These are phyloP conservation scores for Ciconia stormi DNA, from an alignment of 2,113 vertebrate species.

Conservation along the genomic window DNA sequence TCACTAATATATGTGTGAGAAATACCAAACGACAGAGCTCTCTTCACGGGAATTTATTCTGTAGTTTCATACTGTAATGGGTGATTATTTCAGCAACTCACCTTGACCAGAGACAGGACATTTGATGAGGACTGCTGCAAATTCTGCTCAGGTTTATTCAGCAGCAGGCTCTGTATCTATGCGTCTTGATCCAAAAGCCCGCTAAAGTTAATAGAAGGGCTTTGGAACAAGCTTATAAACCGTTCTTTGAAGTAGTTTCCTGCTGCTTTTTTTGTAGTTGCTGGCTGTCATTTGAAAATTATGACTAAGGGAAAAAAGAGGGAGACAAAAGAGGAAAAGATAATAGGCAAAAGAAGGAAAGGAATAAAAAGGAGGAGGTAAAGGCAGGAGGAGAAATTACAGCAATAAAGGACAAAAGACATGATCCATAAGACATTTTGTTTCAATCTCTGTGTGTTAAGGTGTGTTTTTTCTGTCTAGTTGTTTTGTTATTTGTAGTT, in stretches of 20 bases:
- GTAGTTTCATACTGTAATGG: background rate
- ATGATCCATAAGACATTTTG: background rate
- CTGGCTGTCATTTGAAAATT: conserved; percentile 38
- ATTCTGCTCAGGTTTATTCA: conserved; percentile 15
- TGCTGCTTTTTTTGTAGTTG: conserved; percentile 12
- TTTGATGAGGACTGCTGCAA: background rate
- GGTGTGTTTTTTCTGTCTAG: background rate
- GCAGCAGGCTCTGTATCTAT: background rate
- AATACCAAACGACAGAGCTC: background rate
- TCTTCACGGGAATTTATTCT: background rate
- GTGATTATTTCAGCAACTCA: conserved; percentile 20
- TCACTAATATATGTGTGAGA: background rate
- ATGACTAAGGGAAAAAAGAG: conserved; percentile 23
- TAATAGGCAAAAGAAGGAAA: background rate
- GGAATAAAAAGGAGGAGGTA: background rate
- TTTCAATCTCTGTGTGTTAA: background rate
- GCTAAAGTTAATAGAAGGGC: background rate
- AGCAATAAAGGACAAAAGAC: background rate
- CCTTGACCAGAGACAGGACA: background rate
- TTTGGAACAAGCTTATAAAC: conserved; percentile 6
- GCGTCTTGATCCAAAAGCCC: background rate
- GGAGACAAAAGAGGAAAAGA: background rate
- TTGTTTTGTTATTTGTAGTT: background rate
- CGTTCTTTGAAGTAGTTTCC: conserved; percentile 8
- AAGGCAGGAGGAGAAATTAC: background rate